Conservation (phyloP, 2,113 vertebrate genomes). For the Todiramphus chloris region DNA sequence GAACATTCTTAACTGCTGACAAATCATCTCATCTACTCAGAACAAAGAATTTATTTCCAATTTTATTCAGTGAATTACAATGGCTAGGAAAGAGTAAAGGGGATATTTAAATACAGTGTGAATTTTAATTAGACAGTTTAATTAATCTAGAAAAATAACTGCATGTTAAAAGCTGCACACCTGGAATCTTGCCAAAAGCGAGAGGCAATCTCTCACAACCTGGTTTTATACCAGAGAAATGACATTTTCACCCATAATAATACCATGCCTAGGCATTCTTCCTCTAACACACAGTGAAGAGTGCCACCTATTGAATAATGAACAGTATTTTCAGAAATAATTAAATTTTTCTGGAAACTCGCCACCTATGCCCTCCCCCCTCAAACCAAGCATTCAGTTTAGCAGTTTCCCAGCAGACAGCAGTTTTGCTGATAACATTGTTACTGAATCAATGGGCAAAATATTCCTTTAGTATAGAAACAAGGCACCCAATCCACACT, state of each 20-base stretch:
- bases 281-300: constrained; percentile 14
- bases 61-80: not conserved
- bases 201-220: not conserved
- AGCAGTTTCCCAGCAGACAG: not conserved
- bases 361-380: not conserved
- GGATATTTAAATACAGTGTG: not conserved
- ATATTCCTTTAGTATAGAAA: not conserved
- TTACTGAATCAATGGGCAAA: not conserved
- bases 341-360: not conserved
- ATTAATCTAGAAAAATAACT: not conserved
- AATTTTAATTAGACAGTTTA: not conserved
- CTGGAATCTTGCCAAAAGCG: not conserved
- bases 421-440: not conserved
- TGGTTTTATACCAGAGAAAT: not conserved
- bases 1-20: not conserved
- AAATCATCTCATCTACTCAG: not conserved
- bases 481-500: not conserved
- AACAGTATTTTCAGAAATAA: not conserved
- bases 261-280: not conserved
- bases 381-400: not conserved
- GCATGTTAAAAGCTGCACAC: not conserved
- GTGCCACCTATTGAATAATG: constrained; percentile 49
- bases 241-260: not conserved
- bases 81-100: not conserved
- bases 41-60: not conserved